A percentile compares a stretch with the other conserved stretches of the same genome.
Conservation (phyloP, 64 coral and sea anemone species). For the Exaiptasia diaphana region DNA sequence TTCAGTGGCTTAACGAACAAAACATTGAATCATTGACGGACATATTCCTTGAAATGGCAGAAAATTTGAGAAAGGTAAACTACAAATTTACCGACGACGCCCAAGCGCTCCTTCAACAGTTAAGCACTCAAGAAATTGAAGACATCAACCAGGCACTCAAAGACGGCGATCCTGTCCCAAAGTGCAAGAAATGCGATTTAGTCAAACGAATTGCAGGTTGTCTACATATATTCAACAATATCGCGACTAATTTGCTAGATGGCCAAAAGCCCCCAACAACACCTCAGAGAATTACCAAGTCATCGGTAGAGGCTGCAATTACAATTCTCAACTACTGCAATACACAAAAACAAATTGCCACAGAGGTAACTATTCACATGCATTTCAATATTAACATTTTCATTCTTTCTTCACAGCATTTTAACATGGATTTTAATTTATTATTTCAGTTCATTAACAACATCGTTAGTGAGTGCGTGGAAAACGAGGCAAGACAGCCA, state of each 20-base stretch:
- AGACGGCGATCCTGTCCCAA: slow-evolving; percentile 30
- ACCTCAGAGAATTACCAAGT: background rate
- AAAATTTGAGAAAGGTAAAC: background rate
- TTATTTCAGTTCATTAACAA: slow-evolving; percentile 34
- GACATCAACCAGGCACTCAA: slow-evolving; percentile 28
- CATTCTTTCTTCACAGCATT: background rate
- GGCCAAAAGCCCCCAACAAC: background rate
- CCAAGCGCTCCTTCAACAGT: background rate
- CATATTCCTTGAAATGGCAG: slow-evolving; percentile 19
- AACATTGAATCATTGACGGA: background rate
- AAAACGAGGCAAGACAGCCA: slow-evolving; percentile 5
- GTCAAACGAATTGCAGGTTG: slow-evolving; percentile 18
- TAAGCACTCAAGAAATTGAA: slow-evolving; percentile 39
- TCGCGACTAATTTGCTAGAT: slow-evolving; percentile 5
- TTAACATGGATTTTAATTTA: background rate
- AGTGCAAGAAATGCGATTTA: slow-evolving; percentile 44
- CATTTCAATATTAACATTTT: background rate
- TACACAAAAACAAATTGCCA: slow-evolving; percentile 22
- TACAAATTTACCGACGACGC: background rate
- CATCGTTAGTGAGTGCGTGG: background rate
- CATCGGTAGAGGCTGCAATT: background rate
- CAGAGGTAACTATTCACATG: slow-evolving; percentile 26
- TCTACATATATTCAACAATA: slow-evolving; percentile 36
- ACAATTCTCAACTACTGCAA: background rate
- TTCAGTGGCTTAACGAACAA: background rate